Evolutionary conservation across 2,113 vertebrate species (phyloP).

Genomic region (Halichoeres trimaculatus): DNA sequence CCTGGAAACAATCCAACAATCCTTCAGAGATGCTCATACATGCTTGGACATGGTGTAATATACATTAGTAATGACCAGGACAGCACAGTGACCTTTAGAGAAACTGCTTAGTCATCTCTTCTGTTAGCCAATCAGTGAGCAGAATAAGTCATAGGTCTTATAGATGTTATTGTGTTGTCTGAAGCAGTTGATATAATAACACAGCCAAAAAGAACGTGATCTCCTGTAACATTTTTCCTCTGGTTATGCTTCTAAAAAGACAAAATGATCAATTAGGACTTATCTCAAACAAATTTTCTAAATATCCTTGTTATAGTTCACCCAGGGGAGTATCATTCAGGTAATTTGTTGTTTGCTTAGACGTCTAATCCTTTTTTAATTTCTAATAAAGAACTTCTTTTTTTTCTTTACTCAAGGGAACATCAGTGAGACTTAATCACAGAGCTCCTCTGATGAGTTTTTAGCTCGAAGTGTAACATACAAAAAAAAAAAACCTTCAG

Average conservation of each 20-base stretch:
- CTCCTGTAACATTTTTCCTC: too few relatives aligned
- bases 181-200: too few relatives aligned
- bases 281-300: too few relatives aligned
- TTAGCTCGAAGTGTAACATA: too few relatives aligned
- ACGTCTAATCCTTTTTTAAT: not conserved
- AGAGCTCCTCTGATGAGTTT: too few relatives aligned
- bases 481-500: too few relatives aligned
- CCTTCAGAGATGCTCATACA: conserved; percentile 27
- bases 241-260: too few relatives aligned
- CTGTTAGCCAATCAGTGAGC: conserved; percentile 16
- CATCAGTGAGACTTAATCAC: not conserved
- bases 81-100: conserved; percentile 33
- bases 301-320: too few relatives aligned
- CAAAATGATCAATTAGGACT: too few relatives aligned
- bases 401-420: not conserved
- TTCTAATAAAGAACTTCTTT: not conserved
- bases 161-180: too few relatives aligned
- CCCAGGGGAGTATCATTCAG: not conserved
- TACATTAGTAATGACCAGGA: conserved; percentile 51
- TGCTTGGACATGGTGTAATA: conserved; percentile 31
- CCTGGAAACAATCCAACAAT: conserved; percentile 55
- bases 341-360: not conserved
- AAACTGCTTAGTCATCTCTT: conserved; percentile 48
- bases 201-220: too few relatives aligned
- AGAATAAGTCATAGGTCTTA: not conserved